phyloP scores from a whole-genome alignment of 2,113 vertebrate genomes.

The Eulacestoma nigropectus region DNA sequence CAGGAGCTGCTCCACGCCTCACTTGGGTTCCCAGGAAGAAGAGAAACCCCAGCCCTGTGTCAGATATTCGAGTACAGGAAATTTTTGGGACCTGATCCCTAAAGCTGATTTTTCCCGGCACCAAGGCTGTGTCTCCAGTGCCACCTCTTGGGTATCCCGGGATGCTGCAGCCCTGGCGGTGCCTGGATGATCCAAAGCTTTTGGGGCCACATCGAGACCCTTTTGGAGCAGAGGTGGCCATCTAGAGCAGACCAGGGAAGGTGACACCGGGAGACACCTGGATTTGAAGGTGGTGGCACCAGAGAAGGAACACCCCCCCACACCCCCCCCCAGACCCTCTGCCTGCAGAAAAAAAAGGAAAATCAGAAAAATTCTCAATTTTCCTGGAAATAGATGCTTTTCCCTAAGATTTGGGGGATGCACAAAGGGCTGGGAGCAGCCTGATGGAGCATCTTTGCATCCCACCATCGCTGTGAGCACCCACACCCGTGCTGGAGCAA shows the following conservation, averaged over 20 bases:
- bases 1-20: neutral
- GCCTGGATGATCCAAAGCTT: neutral
- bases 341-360: accelerated
- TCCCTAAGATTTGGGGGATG: neutral
- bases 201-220: neutral
- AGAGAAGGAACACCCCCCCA: neutral
- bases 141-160: constrained; percentile 1
- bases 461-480: accelerated
- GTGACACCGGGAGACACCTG: accelerated
- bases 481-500: accelerated
- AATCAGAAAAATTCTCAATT: accelerated
- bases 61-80: accelerated
- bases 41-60: neutral
- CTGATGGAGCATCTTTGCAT: too few species aligned
- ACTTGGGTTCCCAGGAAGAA: accelerated
- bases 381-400: accelerated
- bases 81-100: neutral
- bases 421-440: neutral
- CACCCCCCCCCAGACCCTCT: neutral
- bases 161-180: neutral
- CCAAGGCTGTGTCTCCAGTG: neutral
- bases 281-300: neutral
- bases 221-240: too few species aligned
- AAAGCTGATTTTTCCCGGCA: too few species aligned
- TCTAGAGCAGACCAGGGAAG: neutral